Base-by-base conservation (phyloP, 1,140 invertebrate species). In the Brachionus angularis region DNA sequence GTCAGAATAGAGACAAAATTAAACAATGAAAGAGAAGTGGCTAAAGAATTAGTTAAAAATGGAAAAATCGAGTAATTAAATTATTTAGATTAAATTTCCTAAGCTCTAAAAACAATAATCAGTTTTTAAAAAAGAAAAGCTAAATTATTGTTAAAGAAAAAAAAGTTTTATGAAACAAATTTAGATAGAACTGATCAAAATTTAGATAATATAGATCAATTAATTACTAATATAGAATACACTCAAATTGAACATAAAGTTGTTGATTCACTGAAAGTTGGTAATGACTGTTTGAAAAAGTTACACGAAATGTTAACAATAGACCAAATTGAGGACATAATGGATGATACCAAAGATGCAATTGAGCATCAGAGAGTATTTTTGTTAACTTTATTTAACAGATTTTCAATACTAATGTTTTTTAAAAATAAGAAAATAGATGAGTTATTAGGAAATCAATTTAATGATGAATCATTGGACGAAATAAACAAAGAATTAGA, bases 1-100 rank as follows among this genome's bases (percentile, higher is more conserved):
- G 14, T 2, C 4, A 23, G 33, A 50, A 50, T 70, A 52, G 67
- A 70, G 18, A 36, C n/a, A 21, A 42, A 70, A 44, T 16, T 70
- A 3, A 29, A 18, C 31, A 33, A 50, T 27, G 67, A 70, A 27
- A 29, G 67, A n/a, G 47, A 70, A 52, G 33, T 70, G 25, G 67
- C 67, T 33, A 70, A 70, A 70, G 21, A 70, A 31, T 34, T 70
- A 14, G 46, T 70, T 3, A 70, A 70, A 70, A 31, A 33, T 23
- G 67, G 67, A 39, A 50, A 70, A 36, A 52, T 50, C 16, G 67
- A 70, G 67, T 70, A 53, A 70, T n/a, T 44, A n/a, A n/a, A n/a
- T n/a, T n/a, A n/a, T 70, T 70, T 39, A 3, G 5, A n/a, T 50
- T 10, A 25, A 49, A 12, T 42, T 70, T 39, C 34, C 10, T 7